These are phyloP conservation scores for Percina caprodes DNA, from an alignment of 2,113 vertebrate species.

Conservation along the genomic window DNA sequence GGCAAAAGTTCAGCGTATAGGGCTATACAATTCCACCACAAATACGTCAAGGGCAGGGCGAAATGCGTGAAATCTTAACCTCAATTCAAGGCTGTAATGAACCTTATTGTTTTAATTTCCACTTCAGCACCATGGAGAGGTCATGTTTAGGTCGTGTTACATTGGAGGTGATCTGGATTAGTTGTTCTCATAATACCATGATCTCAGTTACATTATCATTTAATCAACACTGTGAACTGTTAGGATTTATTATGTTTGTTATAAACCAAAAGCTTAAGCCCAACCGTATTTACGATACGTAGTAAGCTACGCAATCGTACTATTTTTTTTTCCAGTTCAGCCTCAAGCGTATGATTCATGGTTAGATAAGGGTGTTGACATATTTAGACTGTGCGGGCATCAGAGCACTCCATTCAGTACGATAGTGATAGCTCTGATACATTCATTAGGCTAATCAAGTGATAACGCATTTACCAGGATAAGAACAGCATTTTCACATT, in stretches of 20 bases:
- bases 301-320: neutral
- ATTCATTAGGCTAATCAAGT: constrained; percentile 5
- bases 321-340: neutral
- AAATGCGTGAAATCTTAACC: constrained; percentile 13
- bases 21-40: constrained; percentile 44
- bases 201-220: constrained; percentile 22
- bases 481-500: constrained; percentile 1
- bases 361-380: constrained; percentile 51
- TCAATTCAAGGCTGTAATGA: neutral
- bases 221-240: constrained; percentile 7
- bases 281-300: neutral
- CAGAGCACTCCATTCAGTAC: constrained; percentile 16
- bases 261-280: neutral
- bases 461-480: neutral
- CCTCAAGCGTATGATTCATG: constrained; percentile 27
- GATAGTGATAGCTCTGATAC: neutral
- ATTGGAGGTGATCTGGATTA: constrained; percentile 12
- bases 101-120: constrained; percentile 40
- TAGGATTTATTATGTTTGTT: constrained; percentile 23
- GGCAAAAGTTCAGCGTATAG: constrained; percentile 74
- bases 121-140: constrained; percentile 77
- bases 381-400: constrained; percentile 44
- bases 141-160: constrained; percentile 38
- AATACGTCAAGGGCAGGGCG: constrained; percentile 54
- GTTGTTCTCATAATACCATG: constrained; percentile 8